phyloP scores from a whole-genome alignment of 2,888 invertebrate genomes.

The Lingula anatina region DNA sequence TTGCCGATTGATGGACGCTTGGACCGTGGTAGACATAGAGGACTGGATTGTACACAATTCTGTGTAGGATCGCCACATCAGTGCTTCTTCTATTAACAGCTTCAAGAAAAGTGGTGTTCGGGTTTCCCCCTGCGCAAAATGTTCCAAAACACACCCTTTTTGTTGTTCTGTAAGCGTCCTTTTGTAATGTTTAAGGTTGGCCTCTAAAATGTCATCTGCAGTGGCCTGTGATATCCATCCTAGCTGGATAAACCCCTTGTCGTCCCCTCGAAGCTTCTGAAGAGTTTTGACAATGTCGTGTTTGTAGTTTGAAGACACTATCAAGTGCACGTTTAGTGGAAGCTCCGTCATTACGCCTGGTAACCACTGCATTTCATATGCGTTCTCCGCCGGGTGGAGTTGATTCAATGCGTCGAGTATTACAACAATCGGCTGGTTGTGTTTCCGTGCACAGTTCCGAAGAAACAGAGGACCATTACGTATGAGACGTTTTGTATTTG shows the following conservation, averaged over 20 bases:
- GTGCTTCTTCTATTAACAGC: slow-evolving; percentile 36
- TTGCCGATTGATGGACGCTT: slow-evolving; percentile 28
- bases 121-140: slow-evolving; percentile 17
- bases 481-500: slow-evolving; percentile 20
- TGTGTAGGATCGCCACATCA: slow-evolving; percentile 33
- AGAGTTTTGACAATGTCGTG: slow-evolving; percentile 26
- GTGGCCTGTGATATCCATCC: slow-evolving; percentile 26
- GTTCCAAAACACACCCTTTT: slow-evolving; percentile 19
- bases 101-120: slow-evolving; percentile 41
- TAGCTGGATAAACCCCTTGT: slow-evolving; percentile 24
- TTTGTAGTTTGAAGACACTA: slow-evolving; percentile 33
- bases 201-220: slow-evolving; percentile 26
- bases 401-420: slow-evolving; percentile 45
- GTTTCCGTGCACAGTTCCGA: slow-evolving; percentile 18
- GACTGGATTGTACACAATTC: slow-evolving; percentile 10
- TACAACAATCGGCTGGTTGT: slow-evolving; percentile 31
- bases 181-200: slow-evolving; percentile 20
- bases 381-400: slow-evolving; percentile 22
- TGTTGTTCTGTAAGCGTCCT: slow-evolving; percentile 28
- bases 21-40: slow-evolving; percentile 23
- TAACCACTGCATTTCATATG: slow-evolving; percentile 35
- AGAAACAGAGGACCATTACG: slow-evolving; percentile 32
- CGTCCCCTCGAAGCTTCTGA: slow-evolving; percentile 17
- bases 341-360: slow-evolving; percentile 27
- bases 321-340: slow-evolving; percentile 32